Conservation (phyloP, 1,140 invertebrate genomes). For the Lepidurus couesii region DNA sequence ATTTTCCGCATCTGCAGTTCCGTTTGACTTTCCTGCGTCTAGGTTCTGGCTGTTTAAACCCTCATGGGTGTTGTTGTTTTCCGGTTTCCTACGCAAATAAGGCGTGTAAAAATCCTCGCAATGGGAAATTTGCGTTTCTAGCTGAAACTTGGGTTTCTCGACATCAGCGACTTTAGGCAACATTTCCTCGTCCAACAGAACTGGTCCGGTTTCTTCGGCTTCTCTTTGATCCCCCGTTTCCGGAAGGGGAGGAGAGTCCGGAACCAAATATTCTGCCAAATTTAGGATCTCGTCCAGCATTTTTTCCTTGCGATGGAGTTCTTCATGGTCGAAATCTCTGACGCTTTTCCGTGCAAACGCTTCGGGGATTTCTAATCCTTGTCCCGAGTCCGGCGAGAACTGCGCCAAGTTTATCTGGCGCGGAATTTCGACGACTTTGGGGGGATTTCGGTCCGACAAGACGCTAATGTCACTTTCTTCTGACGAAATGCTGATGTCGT, state of each 20-base stretch:
- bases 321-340: slow-evolving; percentile 26
- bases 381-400: background rate
- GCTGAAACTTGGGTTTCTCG: background rate
- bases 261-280: slow-evolving; percentile 11
- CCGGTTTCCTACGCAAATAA: background rate
- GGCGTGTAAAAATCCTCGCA: slow-evolving; percentile 2
- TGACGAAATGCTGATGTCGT: background rate
- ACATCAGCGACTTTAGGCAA: background rate
- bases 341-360: background rate
- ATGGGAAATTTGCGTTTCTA: background rate
- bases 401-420: background rate
- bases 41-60: too few relatives aligned
- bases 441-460: background rate
- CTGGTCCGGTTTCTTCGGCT: background rate
- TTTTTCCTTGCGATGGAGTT: slow-evolving; percentile 28
- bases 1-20: too few relatives aligned
- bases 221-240: background rate
- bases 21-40: too few relatives aligned
- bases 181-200: background rate
- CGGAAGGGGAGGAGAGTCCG: background rate
- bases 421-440: background rate
- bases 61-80: too few relatives aligned
- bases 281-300: slow-evolving; percentile 27
- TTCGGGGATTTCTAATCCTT: background rate
- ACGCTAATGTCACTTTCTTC: slow-evolving; percentile 21